Evolutionary conservation across 1,140 invertebrate genomes (phyloP), one percentile per base, ranked within the genome.

Genomic region (Scaptomyza hsui): DNA sequence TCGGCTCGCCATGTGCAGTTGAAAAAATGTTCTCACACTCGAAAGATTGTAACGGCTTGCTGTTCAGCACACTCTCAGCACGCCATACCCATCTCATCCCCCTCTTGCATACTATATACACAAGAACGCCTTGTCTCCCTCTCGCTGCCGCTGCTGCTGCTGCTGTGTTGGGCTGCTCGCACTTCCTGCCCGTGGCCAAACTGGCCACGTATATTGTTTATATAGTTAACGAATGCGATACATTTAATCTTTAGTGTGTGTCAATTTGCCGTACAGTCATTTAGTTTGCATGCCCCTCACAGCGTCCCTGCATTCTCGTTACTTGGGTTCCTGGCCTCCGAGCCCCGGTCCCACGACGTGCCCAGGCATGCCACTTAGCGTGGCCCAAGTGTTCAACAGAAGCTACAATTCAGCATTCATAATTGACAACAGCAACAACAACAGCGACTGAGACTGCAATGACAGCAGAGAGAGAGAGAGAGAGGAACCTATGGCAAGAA

Each of bases 211-310:
- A 85, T 88, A 88, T 88, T 88, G 82, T 88, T 88, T 88, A 88
- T 89, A 88, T 88, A 88, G 82, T 88, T 88, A 88, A 88, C 78
- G 82, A 88, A 88, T 88, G 82, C 83, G 82, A 88, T 88, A 88
- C 83, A 88, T 88, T 88, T 88, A 88, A 88, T 88, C 82, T 88
- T 88, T 83, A 88, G 83, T 88, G 82, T 88, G 82, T 88, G 82
- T 88, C 82, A 88, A 88, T 88, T 88, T 88, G 82, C 82, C 83
- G 78, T 88, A 89, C 83, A 88, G 83, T 82, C 82, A 88, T 88
- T 88, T 88, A 82, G 78, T 88, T 88, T 89, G 82, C 83, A 89
- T 88, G 71, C 81, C 81, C 83, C 62, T 24, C 47, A 53, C 48
- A 55, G 51, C 55, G 57, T 62, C 57, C 21, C 63, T 21, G 48